Conservation (phyloP, 2,888 invertebrate genomes). For the Plebejus melissa region DNA sequence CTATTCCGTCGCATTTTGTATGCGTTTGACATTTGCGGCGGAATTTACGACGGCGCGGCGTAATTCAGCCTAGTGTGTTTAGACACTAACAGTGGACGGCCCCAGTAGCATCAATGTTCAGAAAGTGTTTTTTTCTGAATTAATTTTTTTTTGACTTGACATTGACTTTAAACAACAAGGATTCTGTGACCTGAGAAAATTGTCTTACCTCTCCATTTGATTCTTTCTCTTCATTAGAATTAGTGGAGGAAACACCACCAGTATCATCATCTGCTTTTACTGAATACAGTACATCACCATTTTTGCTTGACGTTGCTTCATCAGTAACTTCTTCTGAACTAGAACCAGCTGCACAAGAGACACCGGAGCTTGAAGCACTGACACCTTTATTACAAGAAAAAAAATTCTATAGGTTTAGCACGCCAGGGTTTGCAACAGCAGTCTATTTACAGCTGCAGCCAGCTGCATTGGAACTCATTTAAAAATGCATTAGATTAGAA, state of each 20-base stretch:
- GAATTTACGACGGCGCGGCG: no score
- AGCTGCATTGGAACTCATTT: no score
- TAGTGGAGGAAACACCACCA: slow-evolving; percentile 72
- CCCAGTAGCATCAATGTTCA: no score
- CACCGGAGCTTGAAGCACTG: slow-evolving; percentile 58
- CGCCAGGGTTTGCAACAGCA: background rate
- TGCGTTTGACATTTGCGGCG: no score
- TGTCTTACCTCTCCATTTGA: slow-evolving; percentile 64
- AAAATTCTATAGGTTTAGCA: background rate
- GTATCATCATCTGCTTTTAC: slow-evolving; percentile 61
- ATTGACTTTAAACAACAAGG: no score
- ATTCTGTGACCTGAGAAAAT: background rate
- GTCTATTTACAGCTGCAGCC: no score
- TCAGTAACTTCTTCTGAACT: slow-evolving; percentile 53
- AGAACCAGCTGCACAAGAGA: slow-evolving; percentile 56
- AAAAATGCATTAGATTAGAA: no score
- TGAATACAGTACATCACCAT: slow-evolving; percentile 47
- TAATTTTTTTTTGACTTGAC: no score
- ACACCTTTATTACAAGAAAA: slow-evolving; percentile 41
- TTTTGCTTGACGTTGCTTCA: slow-evolving; percentile 61
- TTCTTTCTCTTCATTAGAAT: slow-evolving; percentile 64
- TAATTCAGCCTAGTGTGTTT: no score
- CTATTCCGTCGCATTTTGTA: no score
- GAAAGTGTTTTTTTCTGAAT: no score
- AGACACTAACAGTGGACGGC: no score